A percentile compares a stretch with the other conserved stretches of the same genome.
phyloP scores from a whole-genome alignment of 2,797 vertebrate species.

The Leptoclinus maculatus region DNA sequence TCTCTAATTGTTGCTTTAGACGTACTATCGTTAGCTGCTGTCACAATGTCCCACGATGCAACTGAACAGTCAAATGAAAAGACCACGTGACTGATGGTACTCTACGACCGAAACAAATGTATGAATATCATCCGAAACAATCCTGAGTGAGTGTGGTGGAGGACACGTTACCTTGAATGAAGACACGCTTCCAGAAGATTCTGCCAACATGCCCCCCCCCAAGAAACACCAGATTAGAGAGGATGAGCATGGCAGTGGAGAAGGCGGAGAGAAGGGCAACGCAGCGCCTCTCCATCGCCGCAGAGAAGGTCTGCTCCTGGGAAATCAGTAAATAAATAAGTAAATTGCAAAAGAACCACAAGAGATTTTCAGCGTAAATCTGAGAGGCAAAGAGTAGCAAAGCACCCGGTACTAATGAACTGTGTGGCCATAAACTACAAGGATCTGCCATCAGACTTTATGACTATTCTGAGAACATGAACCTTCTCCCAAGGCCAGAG shows the following conservation, averaged over 20 bases:
- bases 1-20: not conserved
- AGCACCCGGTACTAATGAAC: constrained; percentile 40
- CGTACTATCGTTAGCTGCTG: not conserved
- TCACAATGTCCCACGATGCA: constrained; percentile 4
- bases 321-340: constrained; percentile 68
- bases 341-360: constrained; percentile 17
- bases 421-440: constrained; percentile 36
- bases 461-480: constrained; percentile 39
- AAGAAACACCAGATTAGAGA: constrained; percentile 97
- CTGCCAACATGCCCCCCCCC: constrained; percentile 92
- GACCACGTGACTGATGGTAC: constrained; percentile 2
- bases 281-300: constrained; percentile 84
- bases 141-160: constrained; percentile 23
- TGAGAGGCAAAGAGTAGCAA: constrained; percentile 25
- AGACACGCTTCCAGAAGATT: constrained; percentile 94
- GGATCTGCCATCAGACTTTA: constrained; percentile 30
- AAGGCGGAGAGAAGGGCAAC: constrained; percentile 89
- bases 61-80: constrained; percentile 13
- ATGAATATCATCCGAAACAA: constrained; percentile 33
- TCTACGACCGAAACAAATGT: constrained; percentile 8
- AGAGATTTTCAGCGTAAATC: constrained; percentile 35
- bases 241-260: constrained; percentile 93
- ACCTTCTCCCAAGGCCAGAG: constrained; percentile 24
- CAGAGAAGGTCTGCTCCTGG: constrained; percentile 87
- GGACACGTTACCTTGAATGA: constrained; percentile 88